phyloP scores from a whole-genome alignment of 2,113 vertebrate genomes.

The Empidonax alnorum region DNA sequence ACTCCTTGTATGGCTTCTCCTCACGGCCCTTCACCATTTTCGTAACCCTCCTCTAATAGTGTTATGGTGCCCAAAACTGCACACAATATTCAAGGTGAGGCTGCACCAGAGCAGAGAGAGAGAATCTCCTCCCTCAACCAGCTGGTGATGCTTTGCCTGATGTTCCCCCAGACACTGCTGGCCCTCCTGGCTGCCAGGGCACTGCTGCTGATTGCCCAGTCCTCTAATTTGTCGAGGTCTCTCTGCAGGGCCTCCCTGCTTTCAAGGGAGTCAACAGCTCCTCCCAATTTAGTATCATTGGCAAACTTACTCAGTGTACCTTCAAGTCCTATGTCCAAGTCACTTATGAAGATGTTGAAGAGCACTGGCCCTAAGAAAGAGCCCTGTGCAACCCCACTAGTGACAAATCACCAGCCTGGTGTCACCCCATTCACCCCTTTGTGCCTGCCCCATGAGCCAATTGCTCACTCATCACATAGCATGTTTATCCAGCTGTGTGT shows the following conservation, averaged over 20 bases:
- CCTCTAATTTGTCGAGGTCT: background rate
- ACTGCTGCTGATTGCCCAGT: background rate
- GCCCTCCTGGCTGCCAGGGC: background rate
- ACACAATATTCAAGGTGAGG: background rate
- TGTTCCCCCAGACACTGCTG: background rate
- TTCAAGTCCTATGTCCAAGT: background rate
- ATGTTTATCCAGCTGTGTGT: background rate
- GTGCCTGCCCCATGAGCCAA: background rate
- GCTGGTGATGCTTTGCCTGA: background rate
- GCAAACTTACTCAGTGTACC: background rate
- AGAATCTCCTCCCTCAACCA: background rate
- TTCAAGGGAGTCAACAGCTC: background rate
- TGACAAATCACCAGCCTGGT: background rate
- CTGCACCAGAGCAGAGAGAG: fast-evolving
- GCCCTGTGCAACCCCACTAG: background rate
- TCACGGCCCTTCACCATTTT: background rate
- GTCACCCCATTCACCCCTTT: background rate
- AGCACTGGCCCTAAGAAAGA: background rate
- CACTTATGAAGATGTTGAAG: background rate
- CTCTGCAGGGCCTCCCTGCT: background rate
- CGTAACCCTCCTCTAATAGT: fast-evolving
- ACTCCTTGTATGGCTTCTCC: background rate
- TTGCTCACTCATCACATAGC: background rate
- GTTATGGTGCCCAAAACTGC: fast-evolving
- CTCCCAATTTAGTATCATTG: fast-evolving